Base-by-base conservation (phyloP, 2,888 invertebrate genomes). In the Drosophila subquinaria region DNA sequence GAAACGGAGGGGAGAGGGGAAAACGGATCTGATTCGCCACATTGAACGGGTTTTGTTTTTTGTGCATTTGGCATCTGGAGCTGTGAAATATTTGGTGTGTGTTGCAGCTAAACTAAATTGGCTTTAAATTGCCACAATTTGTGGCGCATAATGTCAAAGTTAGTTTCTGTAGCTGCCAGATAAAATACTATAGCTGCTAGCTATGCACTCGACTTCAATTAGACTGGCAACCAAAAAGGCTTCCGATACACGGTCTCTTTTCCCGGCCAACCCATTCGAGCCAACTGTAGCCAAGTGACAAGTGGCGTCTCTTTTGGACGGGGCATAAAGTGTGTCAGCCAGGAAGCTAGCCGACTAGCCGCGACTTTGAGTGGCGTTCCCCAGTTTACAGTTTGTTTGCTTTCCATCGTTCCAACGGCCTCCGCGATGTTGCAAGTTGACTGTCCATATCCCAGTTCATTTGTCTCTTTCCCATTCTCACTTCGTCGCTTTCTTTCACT, bases 131-230 rank as follows among this genome's bases (percentile, higher is more conserved):
- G 81, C 84, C 81, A 83, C 87, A 83, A 79, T 88, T 88, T 87
- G 83, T 78, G 89, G 81, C 78, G 70, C 81, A 82, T 88, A 86
- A 88, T 88, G 87, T 86, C 86, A 86, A 88, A 86, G 87, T 83
- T 80, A 75, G 70, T 73, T 75, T 69, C 66, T 68, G 52, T 65
- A 17, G 64, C 65, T 76, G 76, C 69, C 73, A 63, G 53, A 69
- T 62, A 55, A 82, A 73, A 62, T 27, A 27, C 27, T 27, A 27
- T 60, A 48, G 69, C 88, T 69, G 77, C 68, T 33, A 71, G 85
- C 73, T 63, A 83, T 74, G 68, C 76, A 79, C 71, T 86, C 75
- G 75, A 81, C 82, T 83, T 83, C 81, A 83, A 83, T 83, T 89
- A 87, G 87, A 81, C 60, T 68, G 84, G 64, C 75, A 71, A 73